Base-by-base conservation (phyloP, 2,888 invertebrate genomes). In the Eupithecia subfuscata region DNA sequence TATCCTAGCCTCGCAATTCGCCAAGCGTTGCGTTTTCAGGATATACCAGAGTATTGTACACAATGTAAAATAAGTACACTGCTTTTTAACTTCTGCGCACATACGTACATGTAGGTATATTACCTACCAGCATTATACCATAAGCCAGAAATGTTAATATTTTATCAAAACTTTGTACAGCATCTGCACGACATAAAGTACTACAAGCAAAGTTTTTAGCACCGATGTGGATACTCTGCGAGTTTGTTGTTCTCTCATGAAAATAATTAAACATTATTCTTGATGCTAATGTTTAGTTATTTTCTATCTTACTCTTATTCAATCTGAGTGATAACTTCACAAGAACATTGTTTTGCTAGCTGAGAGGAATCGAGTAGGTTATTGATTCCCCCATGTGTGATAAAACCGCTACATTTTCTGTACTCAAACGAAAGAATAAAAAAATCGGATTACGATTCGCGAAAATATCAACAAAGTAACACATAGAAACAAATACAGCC, bases 201-300 rank as follows among this genome's bases (percentile, higher is more conserved):
- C 56, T 56, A 56, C 56, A 22, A 56, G 56, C 4, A 56, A 56
- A 56, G 56, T 56, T 56, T 56, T 56, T 56, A 56, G 56, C 22
- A 56, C n/a, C 56, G n/a, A n/a, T 22, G 56, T 56, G 11, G 3
- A 22, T 56, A 22, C 56, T 56, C 56, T 16, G 22, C 11, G 56
- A 22, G 22, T 22, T 56, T 12, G 56, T 56, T 56, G 56, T 56
- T 56, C 56, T 56, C 11, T 56, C 11, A 4, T 56, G 22, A 22
- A 22, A 11, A 56, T 56, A 11, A 56, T 56, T 22, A 22, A 56
- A 56, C 22, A 56, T 11, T 56, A 22, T 30, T 30, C 30, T 30
- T 30, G 30, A 30, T 30, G 30, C 2, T 30, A 30, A 30, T 30
- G 30, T 30, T 30, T 2, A 30, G 30, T 30, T 30, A 30, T 30